phyloP scores from a whole-genome alignment of 2,797 vertebrate species.

The Tiaroga cobitis region DNA sequence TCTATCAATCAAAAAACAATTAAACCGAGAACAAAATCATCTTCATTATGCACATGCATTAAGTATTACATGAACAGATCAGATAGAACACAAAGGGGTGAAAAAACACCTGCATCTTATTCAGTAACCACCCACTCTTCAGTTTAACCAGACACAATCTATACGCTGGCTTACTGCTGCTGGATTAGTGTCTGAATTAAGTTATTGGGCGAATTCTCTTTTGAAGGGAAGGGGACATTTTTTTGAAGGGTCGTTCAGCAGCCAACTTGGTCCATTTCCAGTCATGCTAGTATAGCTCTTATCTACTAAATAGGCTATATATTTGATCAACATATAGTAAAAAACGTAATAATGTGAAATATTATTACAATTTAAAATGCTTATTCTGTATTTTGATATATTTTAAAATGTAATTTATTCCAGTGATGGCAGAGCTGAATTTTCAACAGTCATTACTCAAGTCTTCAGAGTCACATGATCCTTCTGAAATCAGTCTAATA shows the following conservation, averaged over 20 bases:
- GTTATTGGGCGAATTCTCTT: neutral
- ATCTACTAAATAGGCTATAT: neutral
- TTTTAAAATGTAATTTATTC: neutral
- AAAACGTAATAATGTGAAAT: neutral
- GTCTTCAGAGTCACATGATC: neutral
- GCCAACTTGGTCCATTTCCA: neutral
- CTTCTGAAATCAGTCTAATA: neutral
- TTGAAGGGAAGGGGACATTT: neutral
- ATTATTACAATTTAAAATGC: neutral
- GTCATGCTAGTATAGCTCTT: neutral
- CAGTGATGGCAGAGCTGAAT: neutral
- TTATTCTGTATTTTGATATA: neutral
- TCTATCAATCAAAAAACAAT: constrained; percentile 24
- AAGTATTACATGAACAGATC: constrained; percentile 10
- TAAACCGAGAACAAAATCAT: constrained; percentile 17
- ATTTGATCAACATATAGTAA: neutral
- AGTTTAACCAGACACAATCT: constrained; percentile 8
- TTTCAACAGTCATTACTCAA: neutral
- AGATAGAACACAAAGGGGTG: neutral
- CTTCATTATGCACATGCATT: constrained; percentile 1
- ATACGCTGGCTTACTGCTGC: too few relatives aligned
- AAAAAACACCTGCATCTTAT: neutral
- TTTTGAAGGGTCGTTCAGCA: neutral
- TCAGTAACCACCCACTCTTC: neutral
- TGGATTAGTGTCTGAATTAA: neutral